Percentiles rank a stretch among this genome's conserved stretches.
Evolutionary conservation across 2,888 invertebrate genomes (phyloP).

Genomic region (Bugula neritina): DNA sequence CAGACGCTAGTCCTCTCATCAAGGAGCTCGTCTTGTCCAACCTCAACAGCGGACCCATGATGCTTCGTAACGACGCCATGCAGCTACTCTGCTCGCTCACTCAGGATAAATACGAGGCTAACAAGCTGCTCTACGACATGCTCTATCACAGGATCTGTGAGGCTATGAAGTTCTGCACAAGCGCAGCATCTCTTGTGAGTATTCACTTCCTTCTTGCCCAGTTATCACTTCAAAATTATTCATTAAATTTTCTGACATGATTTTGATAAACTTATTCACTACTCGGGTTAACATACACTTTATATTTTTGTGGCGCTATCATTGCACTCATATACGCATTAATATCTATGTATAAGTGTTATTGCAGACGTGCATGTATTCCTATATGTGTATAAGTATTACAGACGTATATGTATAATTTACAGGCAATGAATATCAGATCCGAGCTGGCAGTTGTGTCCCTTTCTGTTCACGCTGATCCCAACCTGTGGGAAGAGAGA

Average conservation of each 20-base stretch:
- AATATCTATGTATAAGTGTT: not conserved
- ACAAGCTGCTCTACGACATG: constrained; percentile 74
- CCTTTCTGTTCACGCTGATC: not conserved
- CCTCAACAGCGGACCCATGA: constrained; percentile 70
- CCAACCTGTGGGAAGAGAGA: constrained; percentile 26
- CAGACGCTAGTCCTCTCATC: constrained; percentile 63
- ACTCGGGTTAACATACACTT: no score
- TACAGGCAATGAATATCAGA: constrained; percentile 15
- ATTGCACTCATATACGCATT: no score
- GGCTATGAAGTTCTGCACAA: constrained; percentile 54
- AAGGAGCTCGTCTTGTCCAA: constrained; percentile 85
- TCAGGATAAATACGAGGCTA: constrained; percentile 74
- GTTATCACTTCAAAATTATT: no score
- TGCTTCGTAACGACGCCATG: constrained; percentile 77
- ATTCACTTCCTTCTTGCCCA: not conserved
- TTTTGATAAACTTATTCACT: no score
- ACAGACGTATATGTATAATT: no score
- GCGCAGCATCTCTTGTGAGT: constrained; percentile 26
- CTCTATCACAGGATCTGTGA: constrained; percentile 69
- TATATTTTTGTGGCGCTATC: no score
- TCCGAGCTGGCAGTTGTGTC: constrained; percentile 12
- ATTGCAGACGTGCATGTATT: no score
- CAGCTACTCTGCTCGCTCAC: constrained; percentile 81
- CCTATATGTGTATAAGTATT: no score
- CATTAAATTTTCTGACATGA: no score